Conservation (phyloP, 2,113 vertebrate species). For the Blennius ocellaris region DNA sequence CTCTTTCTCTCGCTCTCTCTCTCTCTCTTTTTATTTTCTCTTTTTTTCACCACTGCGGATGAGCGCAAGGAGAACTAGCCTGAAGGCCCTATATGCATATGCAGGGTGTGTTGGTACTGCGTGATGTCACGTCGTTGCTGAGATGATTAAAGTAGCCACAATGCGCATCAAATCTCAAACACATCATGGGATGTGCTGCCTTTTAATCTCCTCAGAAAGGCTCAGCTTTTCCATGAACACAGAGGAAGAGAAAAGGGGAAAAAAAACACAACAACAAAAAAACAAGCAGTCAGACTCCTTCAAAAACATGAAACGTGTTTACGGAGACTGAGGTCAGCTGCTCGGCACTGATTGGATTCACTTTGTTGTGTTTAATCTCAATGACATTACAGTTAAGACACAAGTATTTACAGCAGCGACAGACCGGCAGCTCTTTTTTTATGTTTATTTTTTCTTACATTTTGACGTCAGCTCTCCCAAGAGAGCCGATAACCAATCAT, state of each 20-base stretch:
- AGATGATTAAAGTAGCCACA: conserved; percentile 68
- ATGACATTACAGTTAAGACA: conserved; percentile 18
- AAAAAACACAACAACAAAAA: not conserved
- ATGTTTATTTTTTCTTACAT: conserved; percentile 6
- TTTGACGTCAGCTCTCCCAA: conserved; percentile 5
- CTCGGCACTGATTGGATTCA: conserved; percentile 56
- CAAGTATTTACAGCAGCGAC: conserved; percentile 23
- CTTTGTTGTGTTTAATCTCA: conserved; percentile 51
- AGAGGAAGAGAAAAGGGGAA: conserved; percentile 12
- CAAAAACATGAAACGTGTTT: conserved; percentile 58
- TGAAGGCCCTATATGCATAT: conserved; percentile 10
- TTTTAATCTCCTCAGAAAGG: conserved; percentile 67
- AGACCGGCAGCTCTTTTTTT: conserved; percentile 28
- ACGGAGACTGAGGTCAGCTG: conserved; percentile 43
- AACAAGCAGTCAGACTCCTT: conserved; percentile 38
- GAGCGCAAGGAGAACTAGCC: conserved; percentile 12
- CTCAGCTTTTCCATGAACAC: conserved; percentile 24
- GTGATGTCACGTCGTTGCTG: conserved; percentile 46
- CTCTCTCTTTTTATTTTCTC: too few species aligned
- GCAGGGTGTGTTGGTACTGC: conserved; percentile 3
- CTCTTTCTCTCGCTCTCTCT: too few species aligned
- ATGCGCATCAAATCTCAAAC: conserved; percentile 58
- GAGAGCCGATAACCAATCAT: conserved; percentile 9
- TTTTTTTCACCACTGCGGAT: conserved; percentile 12
- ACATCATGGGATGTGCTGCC: conserved; percentile 45